Evolutionary conservation across 2,797 vertebrate species (phyloP), one percentile per base, ranked within the genome.

Genomic region (Tinamus major): DNA sequence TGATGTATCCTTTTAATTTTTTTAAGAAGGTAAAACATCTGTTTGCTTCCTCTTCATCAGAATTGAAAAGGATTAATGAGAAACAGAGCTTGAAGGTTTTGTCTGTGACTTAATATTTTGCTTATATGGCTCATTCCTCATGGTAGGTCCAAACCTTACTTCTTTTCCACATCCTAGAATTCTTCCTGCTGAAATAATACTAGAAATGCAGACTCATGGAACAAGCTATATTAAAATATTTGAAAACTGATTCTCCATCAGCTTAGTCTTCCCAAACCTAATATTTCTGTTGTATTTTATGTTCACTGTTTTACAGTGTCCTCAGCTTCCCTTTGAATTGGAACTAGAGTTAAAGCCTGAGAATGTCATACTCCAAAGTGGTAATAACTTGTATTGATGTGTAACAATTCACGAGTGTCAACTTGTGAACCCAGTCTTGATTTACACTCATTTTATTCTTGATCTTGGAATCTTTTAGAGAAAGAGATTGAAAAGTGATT

Each of bases 1-100:
- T 59, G 99, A 99, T 87, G 99, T 99, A 99, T 99, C 99, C 98
- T 99, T 98, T 85, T 67, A 56, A 81, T 39, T 49, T 49, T 44
- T 49, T 13, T 49, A 26, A 55, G 17, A 39, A 44, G 46, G 49
- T 37, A 27, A 51, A 64, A 9, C 5, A 7, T 0, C 5, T 62
- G 26, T 70, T 95, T 82, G 20, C 53, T 51, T 62, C 13, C 18
- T 78, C 15, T 80, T 62, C 49, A 41, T 37, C 17, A 82, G 81
- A 86, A 87, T 37, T 26, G 20, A 84, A 77, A 59, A 76, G 35
- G 5, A 23, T 84, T 72, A 76, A 13, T 48, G 67, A 39, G 68
- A 82, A 79, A 90, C 82, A 41, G 42, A 58, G 44, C 27, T n/a
- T 0, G 12, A 61, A 86, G 14, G 7, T 85, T 93, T 89, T 49